Evolutionary conservation across 2,888 invertebrate genomes (phyloP).

Genomic region (Crioceris asparagi): DNA sequence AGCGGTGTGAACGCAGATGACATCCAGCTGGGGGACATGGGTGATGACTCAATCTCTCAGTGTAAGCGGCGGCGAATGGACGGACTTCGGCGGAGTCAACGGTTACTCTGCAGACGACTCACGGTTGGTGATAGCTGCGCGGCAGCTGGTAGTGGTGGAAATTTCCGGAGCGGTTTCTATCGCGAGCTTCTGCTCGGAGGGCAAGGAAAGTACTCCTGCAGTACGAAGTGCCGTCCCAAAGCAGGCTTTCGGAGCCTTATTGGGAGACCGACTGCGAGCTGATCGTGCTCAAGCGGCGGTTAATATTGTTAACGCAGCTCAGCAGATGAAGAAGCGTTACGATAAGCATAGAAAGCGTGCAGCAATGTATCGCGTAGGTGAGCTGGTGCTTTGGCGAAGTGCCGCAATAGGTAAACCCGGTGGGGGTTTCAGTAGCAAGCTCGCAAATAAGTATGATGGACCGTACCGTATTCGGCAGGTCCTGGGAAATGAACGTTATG

Average conservation of each 20-base stretch:
- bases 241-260: not conserved
- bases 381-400: not conserved
- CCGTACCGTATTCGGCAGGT: too few species aligned
- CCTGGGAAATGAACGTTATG: too few species aligned
- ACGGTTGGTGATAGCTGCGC: too few species aligned
- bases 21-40: constrained; percentile 1
- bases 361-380: not conserved
- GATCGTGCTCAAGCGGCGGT: not conserved
- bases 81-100: too few species aligned
- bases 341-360: not conserved
- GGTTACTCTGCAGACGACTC: not conserved
- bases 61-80: not conserved
- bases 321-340: not conserved
- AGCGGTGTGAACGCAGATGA: not conserved
- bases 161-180: too few species aligned
- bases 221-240: constrained; percentile 1
- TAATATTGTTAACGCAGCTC: not conserved
- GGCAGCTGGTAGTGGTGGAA: not conserved
- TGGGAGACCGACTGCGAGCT: not conserved
- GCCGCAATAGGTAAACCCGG: too few species aligned
- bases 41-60: not conserved
- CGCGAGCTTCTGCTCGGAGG: too few species aligned
- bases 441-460: too few species aligned
- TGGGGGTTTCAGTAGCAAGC: too few species aligned
- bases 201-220: constrained; percentile 1